These are phyloP conservation scores for Melanostigma gelatinosum DNA, from an alignment of 2,113 vertebrate species.

Conservation along the genomic window DNA sequence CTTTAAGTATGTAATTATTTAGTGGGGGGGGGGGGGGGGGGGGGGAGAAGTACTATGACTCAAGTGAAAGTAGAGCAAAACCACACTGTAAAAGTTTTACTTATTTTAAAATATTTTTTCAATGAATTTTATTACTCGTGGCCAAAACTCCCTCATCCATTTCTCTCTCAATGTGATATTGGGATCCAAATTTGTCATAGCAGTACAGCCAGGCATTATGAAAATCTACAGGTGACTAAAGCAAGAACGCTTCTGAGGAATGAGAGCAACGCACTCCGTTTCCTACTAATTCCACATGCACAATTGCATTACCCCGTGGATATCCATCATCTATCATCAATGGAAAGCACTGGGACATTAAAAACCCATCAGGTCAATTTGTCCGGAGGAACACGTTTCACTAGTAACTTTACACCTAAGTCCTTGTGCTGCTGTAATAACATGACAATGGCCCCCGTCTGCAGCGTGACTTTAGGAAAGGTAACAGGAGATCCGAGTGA, in stretches of 20 bases:
- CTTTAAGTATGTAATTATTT: neutral
- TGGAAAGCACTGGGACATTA: constrained; percentile 69
- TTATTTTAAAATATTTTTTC: neutral
- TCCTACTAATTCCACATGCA: constrained; percentile 49
- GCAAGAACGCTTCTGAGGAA: constrained; percentile 58
- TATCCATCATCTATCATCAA: constrained; percentile 71
- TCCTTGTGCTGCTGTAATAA: constrained; percentile 70
- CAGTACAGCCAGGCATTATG: constrained; percentile 43
- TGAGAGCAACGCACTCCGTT: constrained; percentile 52
- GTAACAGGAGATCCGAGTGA: constrained; percentile 70
- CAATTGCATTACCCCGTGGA: constrained; percentile 60
- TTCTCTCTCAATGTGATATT: constrained; percentile 34
- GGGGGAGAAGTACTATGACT: neutral
- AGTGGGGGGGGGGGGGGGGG: neutral
- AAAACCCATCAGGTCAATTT: constrained; percentile 76
- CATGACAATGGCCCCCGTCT: constrained; percentile 65
- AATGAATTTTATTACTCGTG: neutral
- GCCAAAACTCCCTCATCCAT: constrained; percentile 19
- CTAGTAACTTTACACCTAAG: constrained; percentile 73
- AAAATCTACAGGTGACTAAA: constrained; percentile 54
- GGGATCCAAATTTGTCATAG: constrained; percentile 40
- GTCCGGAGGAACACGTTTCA: constrained; percentile 63
- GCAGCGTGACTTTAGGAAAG: constrained; percentile 62
- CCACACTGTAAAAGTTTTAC: neutral
- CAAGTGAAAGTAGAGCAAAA: neutral